Conservation (phyloP, 30 jellyfish, hydroid and myxozoan genomes). For the Aurelia sp. region DNA sequence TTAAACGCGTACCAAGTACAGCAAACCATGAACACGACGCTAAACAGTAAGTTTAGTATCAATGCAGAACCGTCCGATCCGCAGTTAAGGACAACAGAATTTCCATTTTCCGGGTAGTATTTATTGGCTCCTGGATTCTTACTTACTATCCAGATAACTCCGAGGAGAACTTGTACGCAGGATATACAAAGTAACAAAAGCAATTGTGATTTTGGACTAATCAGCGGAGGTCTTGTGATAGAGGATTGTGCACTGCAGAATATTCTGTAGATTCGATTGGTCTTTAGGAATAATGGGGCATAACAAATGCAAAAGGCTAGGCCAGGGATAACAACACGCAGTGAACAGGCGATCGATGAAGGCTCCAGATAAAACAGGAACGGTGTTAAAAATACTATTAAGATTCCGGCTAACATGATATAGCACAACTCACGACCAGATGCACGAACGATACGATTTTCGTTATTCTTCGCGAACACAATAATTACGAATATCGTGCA, state of each 20-base stretch:
- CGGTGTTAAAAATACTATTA: conserved; percentile 55
- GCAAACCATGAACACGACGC: conserved; percentile 90
- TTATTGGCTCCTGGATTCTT: conserved; percentile 26
- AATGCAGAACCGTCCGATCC: conserved; percentile 61
- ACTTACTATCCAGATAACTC: conserved; percentile 82
- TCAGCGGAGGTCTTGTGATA: conserved; percentile 77
- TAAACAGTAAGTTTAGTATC: conserved; percentile 64
- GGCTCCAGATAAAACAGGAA: conserved; percentile 60
- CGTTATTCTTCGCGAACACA: conserved; percentile 58
- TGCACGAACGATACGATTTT: conserved; percentile 74
- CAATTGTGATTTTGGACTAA: conserved; percentile 90
- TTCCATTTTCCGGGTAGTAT: conserved; percentile 40
- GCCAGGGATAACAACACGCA: conserved; percentile 82
- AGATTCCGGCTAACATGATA: conserved; percentile 78
- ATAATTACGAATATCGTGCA: conserved; percentile 44
- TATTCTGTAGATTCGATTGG: conserved; percentile 89
- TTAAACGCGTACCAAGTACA: conserved; percentile 89
- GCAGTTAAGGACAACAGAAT: conserved; percentile 56
- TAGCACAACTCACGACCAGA: conserved; percentile 88
- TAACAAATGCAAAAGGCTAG: conserved; percentile 76
- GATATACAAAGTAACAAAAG: conserved; percentile 56
- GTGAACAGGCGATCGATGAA: conserved; percentile 49
- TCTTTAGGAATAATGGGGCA: conserved; percentile 85
- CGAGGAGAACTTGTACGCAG: conserved; percentile 78
- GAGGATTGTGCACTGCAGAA: conserved; percentile 81